phyloP scores from a whole-genome alignment of 2,113 vertebrate species.

The Ptilorrhoa leucosticta region DNA sequence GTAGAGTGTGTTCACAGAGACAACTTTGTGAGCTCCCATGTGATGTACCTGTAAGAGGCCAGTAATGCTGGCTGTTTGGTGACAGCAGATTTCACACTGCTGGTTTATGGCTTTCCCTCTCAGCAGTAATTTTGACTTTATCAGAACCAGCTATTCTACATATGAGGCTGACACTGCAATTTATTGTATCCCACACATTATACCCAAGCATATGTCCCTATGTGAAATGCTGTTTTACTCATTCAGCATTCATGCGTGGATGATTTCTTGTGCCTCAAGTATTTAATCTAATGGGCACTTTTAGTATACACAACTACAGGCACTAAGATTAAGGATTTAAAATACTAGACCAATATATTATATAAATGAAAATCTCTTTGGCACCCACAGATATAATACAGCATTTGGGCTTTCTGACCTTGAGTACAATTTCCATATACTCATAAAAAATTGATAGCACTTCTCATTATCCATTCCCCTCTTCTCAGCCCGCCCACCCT shows the following conservation, averaged over 20 bases:
- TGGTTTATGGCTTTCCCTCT: not conserved
- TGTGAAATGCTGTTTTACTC: conserved; percentile 28
- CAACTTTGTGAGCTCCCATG: not conserved
- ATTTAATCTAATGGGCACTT: conserved; percentile 42
- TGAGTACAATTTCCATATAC: conserved; percentile 59
- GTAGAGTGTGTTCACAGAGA: not conserved
- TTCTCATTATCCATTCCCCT: conserved; percentile 52
- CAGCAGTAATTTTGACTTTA: conserved; percentile 8
- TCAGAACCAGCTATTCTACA: conserved; percentile 2
- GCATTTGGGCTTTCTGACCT: conserved; percentile 63
- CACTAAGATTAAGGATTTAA: conserved; percentile 57
- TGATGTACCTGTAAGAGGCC: not conserved
- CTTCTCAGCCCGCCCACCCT: not conserved
- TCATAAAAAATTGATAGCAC: conserved; percentile 66
- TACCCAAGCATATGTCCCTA: conserved; percentile 12
- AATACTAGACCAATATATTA: conserved; percentile 51
- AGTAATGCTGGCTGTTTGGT: not conserved
- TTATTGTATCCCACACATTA: conserved; percentile 18
- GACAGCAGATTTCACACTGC: not conserved
- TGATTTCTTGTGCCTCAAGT: conserved; percentile 32
- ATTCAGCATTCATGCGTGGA: not conserved
- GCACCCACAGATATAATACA: conserved; percentile 49
- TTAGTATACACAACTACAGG: conserved; percentile 37
- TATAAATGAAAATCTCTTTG: conserved; percentile 54
- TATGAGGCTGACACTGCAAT: conserved; percentile 4